Evolutionary conservation across 1,140 invertebrate genomes (phyloP), one percentile per base, ranked within the genome.

Genomic region (Potamilus streckersoni): DNA sequence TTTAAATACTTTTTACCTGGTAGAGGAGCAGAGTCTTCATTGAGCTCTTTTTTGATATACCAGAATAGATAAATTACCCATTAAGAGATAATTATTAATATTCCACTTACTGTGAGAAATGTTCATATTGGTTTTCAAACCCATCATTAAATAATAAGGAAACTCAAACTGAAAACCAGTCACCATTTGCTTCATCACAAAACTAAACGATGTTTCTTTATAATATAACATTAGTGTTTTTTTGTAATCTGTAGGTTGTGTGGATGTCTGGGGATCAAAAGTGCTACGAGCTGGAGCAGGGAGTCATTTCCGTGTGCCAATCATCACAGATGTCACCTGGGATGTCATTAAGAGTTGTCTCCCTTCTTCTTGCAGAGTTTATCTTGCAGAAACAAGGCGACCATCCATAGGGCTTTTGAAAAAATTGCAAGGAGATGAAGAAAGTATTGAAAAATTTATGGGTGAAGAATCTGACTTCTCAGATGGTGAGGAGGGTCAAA

Each of bases 191-290:
- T 49, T 11, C 38, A 49, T 49, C 38, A 49, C 12, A 27, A 56
- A 61, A n/a, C 62, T 20, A 56, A 62, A 19, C 15, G 23, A 62
- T 62, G 60, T 23, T n/a, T n/a, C 19, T 62, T 62, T 14, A 62
- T 62, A 14, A n/a, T 62, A 14, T 62, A 62, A 14, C 8, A 62
- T n/a, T 8, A 23, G 17, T 4, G 23, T 71, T 57, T 67, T 67
- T 73, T 80, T 67, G 20, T 57, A 74, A 66, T 77, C 74, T 79
- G 6, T 75, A 96, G 95, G 96, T 63, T 97, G 96, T 91, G 94
- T 94, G 27, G 95, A 97, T 91, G 87, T 95, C 12, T 98, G 96
- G 96, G 94, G 97, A 76, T 87, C 92, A 1, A 98, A 98, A 92
- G 96, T 97, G 5, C 85, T 97, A 17, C 90, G 96, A 86, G 93